Base-by-base conservation (phyloP, 53 echinoderm and acorn worm genomes). In the Antedon mediterranea region DNA sequence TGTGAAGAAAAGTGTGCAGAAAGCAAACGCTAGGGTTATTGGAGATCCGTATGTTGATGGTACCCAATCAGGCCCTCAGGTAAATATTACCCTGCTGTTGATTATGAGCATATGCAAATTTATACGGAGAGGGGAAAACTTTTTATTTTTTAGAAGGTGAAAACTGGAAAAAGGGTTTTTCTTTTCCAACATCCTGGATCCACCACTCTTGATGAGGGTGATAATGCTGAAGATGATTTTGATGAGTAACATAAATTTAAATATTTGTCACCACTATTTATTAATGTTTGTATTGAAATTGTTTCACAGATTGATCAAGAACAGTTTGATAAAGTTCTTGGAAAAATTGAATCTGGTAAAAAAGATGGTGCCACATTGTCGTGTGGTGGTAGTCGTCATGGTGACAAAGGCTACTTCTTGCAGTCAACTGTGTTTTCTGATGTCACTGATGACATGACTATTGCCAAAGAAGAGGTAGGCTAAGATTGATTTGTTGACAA, bases 361-460 rank as follows among this genome's bases (percentile, higher is more conserved):
- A 57, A 72, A 43, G 81, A 86, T 31, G 86, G 86, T 4, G 86
- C 86, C 7, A 86, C 72, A 30, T 73, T 86, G 6, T 43, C 77
- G 70, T 82, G 81, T 31, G 86, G 86, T 0, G 86, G 86, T 20
- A 43, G 32, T 30, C 86, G 86, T 32, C 32, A 57, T 14, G 86
- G 82, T 0, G 43, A 76, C 76, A 76, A 76, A 76, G 86, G 86
- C 28, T 86, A 74, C 81, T 86, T 86, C 74, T 73, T 86, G 28
- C 79, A 86, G 75, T 81, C 81, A 28, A 86, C 86, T 28, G 86
- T 86, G 43, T 86, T 86, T 72, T 81, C 86, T 0, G 82, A 86
- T 32, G 86, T 86, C 9, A 81, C 43, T 23, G 86, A 86, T 73
- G 74, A 86, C 30, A 86, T 86, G 86, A 71, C 81, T 29, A 82